These are phyloP conservation scores for Gryllus bimaculatus DNA, from an alignment of 1,140 invertebrate species.

Conservation along the genomic window DNA sequence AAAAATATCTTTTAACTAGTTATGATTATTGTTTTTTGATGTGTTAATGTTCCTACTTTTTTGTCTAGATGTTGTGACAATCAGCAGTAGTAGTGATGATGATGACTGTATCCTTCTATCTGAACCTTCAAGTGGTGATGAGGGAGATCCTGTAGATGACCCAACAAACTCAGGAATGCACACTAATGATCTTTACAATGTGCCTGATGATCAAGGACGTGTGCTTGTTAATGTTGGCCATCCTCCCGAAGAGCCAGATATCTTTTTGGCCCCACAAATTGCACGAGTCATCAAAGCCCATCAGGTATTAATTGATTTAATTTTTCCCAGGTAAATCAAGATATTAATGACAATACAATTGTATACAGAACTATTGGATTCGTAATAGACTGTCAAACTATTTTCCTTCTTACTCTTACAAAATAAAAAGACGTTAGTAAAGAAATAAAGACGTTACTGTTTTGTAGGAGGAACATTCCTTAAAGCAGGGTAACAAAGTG, in stretches of 20 bases:
- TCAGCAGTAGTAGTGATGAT: slow-evolving; percentile 56
- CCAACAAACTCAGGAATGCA: slow-evolving; percentile 63
- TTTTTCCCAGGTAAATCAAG: no score
- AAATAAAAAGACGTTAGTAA: no score
- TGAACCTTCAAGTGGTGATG: slow-evolving; percentile 50
- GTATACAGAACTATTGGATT: no score
- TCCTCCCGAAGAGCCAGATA: slow-evolving; percentile 81
- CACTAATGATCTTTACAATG: slow-evolving; percentile 85
- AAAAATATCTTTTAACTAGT: no score
- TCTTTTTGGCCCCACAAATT: slow-evolving; percentile 89
- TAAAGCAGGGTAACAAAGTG: no score
- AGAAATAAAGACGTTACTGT: no score
- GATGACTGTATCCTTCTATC: slow-evolving; percentile 75
- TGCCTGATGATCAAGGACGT: slow-evolving; percentile 81
- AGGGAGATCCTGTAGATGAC: slow-evolving; percentile 51
- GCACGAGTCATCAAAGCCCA: slow-evolving; percentile 91
- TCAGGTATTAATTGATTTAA: slow-evolving; percentile 43
- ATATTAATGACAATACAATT: no score
- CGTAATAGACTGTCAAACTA: no score
- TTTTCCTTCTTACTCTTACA: no score
- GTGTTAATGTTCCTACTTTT: neutral
- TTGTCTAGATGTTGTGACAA: slow-evolving; percentile 43
- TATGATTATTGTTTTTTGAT: neutral
- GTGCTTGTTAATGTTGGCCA: slow-evolving; percentile 96
- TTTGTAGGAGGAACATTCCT: no score